Base-by-base conservation (phyloP, 2,888 invertebrate species). In the Amphimallon solstitiale region DNA sequence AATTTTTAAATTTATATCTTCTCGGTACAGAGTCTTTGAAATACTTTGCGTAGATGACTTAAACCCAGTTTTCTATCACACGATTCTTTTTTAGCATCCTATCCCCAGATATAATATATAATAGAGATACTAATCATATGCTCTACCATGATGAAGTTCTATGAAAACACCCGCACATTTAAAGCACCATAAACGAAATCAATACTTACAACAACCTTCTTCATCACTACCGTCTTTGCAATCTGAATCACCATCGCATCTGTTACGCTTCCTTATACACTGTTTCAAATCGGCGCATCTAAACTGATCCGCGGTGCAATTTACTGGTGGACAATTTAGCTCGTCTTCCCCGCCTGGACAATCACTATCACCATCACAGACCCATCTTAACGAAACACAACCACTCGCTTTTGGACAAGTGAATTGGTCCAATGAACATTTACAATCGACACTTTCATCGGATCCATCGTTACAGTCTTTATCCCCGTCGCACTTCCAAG, bases 381-480 rank as follows among this genome's bases (percentile, higher is more conserved):
- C 92, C 92, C 96, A 95, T 64, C 93, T 91, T 68, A 74, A 70
- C 0, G 97, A 96, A 74, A 99, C 97, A 81, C 99, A 99, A 80
- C 97, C 95, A 0, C 97, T 97, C 0, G 95, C 95, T 70, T 94
- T 86, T 0, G 95, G 94, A 80, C 98, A 98, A 0, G 96, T 96
- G 82, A 96, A 97, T 82, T 91, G 92, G 82, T 94, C 95, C 79
- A 94, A 93, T 0, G 95, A 94, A 79, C 97, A 98, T 0, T 96
- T 97, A 79, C 97, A 97, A 71, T 93, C 94, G 45, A 92, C 88
- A 2, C 94, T 76, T 82, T 98, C 98, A 78, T 99, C 98, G 0
- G 94, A 94, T 29, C 95, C 94, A 78, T 99, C 98, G 0, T 95
- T 89, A 77, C 98, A 99, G 80, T 99, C 98, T 79, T 98, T 98